phyloP scores from a whole-genome alignment of 2,888 invertebrate genomes.

The Galeruca laticollis region DNA sequence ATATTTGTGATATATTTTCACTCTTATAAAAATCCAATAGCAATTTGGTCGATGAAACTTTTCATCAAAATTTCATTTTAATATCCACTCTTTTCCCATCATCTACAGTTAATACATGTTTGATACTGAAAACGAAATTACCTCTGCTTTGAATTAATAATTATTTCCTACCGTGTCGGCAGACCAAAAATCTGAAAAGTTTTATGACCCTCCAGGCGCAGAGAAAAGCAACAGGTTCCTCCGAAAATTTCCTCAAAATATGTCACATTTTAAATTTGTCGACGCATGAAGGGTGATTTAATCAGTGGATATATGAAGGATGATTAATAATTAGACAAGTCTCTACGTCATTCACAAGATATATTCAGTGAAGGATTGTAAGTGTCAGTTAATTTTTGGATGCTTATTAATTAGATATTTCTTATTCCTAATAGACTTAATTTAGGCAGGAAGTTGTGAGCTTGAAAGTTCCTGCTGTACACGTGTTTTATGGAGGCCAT shows the following conservation, averaged over 20 bases:
- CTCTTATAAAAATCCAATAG: neutral
- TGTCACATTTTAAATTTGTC: slow-evolving; percentile 12
- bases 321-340: slow-evolving; percentile 6
- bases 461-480: too few species aligned
- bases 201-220: slow-evolving; percentile 12
- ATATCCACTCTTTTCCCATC: slow-evolving; percentile 10
- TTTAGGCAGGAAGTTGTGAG: too few species aligned
- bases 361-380: neutral
- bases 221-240: neutral
- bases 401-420: too few species aligned
- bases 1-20: too few species aligned
- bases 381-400: neutral
- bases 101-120: slow-evolving; percentile 13
- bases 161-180: slow-evolving; percentile 9
- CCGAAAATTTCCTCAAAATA: slow-evolving; percentile 4
- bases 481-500: too few species aligned
- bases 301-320: neutral
- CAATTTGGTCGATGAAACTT: neutral
- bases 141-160: slow-evolving; percentile 19
- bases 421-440: too few species aligned
- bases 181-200: slow-evolving; percentile 26
- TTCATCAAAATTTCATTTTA: slow-evolving; percentile 16
- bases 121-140: slow-evolving; percentile 23
- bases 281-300: slow-evolving; percentile 3
- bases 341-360: neutral